Evolutionary conservation across 2,888 invertebrate species (phyloP), one percentile per base, ranked within the genome.

Genomic region (Scrobipalpa costella): DNA sequence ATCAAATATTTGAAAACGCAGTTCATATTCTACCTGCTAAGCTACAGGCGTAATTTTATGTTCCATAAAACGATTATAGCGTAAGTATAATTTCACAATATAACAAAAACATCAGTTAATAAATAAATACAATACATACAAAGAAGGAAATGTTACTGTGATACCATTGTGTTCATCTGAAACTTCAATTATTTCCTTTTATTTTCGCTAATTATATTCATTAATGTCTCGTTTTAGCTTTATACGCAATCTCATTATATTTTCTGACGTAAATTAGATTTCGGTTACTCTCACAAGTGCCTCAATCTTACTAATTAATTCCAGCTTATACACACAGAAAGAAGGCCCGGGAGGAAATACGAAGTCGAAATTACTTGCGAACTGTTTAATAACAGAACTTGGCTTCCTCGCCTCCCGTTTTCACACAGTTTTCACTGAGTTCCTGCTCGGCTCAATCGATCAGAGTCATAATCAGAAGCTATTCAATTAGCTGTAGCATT

Each of bases 401-500:
- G n/a, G 21, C 55, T 55, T 15, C n/a, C 33, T 33, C 27, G n/a
- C 27, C 55, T 55, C n/a, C 55, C 21, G 27, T 27, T 60, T 59
- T 44, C 58, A 21, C 21, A 58, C 40, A 44, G 19, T 40, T 44
- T 58, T 44, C 58, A 58, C 44, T 21, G 34, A 27, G 49, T n/a
- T 7, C 7, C n/a, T 52, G 19, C 5, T 17, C 19, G 49, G 60
- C 33, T n/a, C 52, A 61, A 71, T 70, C 72, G 62, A 71, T 70
- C 72, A 69, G n/a, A 63, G 68, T 73, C 72, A 71, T 70, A 67
- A 71, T 72, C 70, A 73, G 71, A 19, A 7, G 15, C 21, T 36
- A 36, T 49, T 47, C 66, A 66, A 68, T 68, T 70, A 72, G 67
- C 64, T 65, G 33, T 57, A 59, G 55, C 57, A 50, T 61, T 38